phyloP scores from a whole-genome alignment of 1,140 invertebrate species.

The Leptinotarsa lineolata region DNA sequence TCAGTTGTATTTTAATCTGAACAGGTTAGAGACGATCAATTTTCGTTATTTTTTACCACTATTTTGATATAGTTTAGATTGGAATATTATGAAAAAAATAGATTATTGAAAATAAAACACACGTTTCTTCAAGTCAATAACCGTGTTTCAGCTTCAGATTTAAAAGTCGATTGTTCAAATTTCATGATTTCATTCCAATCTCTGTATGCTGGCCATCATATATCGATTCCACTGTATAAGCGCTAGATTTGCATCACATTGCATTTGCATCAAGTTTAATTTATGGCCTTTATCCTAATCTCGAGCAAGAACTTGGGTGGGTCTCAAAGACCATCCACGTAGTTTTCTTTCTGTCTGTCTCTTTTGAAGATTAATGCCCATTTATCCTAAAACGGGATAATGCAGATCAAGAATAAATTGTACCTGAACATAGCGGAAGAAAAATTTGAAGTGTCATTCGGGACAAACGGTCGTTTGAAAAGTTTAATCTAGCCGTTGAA shows the following conservation, averaged over 20 bases:
- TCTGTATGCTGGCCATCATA: no score
- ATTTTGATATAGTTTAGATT: no score
- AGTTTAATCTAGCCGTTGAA: constrained; percentile 8
- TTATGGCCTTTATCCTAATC: not conserved
- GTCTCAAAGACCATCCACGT: not conserved
- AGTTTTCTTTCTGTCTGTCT: not conserved
- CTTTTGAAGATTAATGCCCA: not conserved
- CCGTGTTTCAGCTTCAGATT: no score
- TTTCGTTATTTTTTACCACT: no score
- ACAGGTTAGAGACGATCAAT: no score
- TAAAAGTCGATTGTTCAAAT: no score
- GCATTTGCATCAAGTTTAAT: not conserved
- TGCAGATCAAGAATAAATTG: not conserved
- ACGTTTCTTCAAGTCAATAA: no score
- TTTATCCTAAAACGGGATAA: not conserved
- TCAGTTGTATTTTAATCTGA: no score
- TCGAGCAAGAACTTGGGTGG: not conserved
- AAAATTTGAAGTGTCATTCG: constrained; percentile 10
- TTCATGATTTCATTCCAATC: no score
- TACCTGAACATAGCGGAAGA: constrained; percentile 1
- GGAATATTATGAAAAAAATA: no score
- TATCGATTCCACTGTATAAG: not conserved
- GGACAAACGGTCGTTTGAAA: constrained; percentile 10
- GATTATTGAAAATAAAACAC: no score
- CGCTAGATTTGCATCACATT: not conserved